Evolutionary conservation across 2,797 vertebrate genomes (phyloP), one percentile per base, ranked within the genome.

Genomic region (Phrynocephalus forsythii): DNA sequence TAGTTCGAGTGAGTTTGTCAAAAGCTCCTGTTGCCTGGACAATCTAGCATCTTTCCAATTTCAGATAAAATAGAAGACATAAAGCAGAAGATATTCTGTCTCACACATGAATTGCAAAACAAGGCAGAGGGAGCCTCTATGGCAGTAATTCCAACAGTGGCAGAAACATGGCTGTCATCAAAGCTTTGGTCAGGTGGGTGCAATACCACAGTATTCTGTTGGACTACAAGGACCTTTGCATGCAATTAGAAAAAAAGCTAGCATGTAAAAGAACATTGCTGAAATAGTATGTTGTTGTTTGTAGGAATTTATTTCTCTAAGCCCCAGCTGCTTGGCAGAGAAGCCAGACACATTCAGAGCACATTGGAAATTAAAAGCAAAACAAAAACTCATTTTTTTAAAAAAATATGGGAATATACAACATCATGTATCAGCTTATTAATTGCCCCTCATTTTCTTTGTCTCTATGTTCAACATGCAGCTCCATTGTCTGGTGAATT

Each of bases 51-150:
- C 90, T 82, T 87, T 88, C 44, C 82, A 89, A 72, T 68, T 90
- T 92, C 66, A 69, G 60, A 48, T 50, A 73, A 88, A 85, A 76
- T 22, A 82, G 6, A 76, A 71, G 82, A 93, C 86, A 86, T 90
- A 93, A 92, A 79, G 24, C 84, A 92, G 88, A 92, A 90, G 56
- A 92, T 84, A n/a, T 7, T 84, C 1, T 0, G 94, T 89, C 16
- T 13, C 2, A 2, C 66, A 33, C 13, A 3, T 76, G 48, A 84
- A 77, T 83, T 44, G 56, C 83, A 38, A 0, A 0, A 88, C 73
- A 68, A 18, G 16, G 11, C 24, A 50, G 38, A 76, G 10, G 44
- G 16, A 48, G 38, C n/a, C 88, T 91, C 92, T 63, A 84, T 18
- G 83, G 85, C 4, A 1, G 38, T 50, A 3, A 22, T 90, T 89